Evolutionary conservation across 2,888 invertebrate species (phyloP), one percentile per base, ranked within the genome.

Genomic region (Melieria crassipennis): DNA sequence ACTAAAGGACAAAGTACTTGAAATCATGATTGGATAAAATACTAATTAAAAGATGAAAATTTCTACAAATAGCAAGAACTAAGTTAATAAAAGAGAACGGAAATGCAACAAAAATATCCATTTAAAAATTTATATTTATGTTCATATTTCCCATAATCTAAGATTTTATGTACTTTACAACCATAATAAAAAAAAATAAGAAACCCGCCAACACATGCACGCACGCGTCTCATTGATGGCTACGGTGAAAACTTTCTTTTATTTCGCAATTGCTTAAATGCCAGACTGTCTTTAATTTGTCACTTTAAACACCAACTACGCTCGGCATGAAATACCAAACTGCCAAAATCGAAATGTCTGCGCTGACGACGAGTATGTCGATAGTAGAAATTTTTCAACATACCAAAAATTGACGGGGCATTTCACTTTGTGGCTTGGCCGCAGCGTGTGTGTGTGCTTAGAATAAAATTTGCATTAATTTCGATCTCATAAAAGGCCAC

Each of bases 401-500:
- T 52, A 52, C 52, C 64, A 42, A 50, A 64, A 46, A 64, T 64
- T 64, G 64, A 43, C 64, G 13, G 30, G 30, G 11, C 30, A 67
- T 70, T 74, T 72, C 69, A 71, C 74, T 74, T 74, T 47, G 46
- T 46, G 3, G 30, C 13, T 30, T 30, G 30, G 56, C 46, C 46
- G 47, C 9, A 16, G 62, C 73, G 75, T 75, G 74, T 62, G 30
- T 16, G 16, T 75, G 75, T 77, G 77, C 66, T 70, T 73, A 70
- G 76, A 75, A 78, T 78, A 76, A 69, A 74, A 74, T 72, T 74
- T 65, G 52, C 69, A 65, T 73, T 71, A 75, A 76, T 75, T 77
- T 74, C 64, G 65, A 68, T 73, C 73, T 67, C 73, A 67, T 71
- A 65, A 7, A 11, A 52, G 52, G 10, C 52, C 5, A 13, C 52